Evolutionary conservation across 2,888 invertebrate species (phyloP).

Genomic region (Ophioninae sp.): DNA sequence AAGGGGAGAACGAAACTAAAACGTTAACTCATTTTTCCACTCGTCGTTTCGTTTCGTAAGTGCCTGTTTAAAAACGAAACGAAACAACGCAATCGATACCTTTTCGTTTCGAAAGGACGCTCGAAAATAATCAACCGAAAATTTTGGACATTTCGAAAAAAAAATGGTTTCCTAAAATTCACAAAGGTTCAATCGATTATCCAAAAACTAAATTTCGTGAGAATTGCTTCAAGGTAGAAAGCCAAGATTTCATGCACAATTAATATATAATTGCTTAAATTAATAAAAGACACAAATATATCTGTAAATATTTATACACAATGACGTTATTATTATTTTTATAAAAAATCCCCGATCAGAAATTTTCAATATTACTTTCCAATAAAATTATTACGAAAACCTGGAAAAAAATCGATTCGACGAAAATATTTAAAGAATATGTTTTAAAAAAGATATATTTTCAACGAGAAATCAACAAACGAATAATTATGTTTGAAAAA

Average conservation of each 20-base stretch:
- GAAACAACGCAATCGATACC: not conserved
- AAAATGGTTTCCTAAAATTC: not conserved
- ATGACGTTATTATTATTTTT: not conserved
- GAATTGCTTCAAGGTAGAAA: not conserved
- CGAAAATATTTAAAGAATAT: not conserved
- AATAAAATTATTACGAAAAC: too few relatives aligned
- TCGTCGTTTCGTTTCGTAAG: not conserved
- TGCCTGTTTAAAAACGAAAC: not conserved
- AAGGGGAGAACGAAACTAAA: not conserved
- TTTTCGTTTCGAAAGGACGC: not conserved
- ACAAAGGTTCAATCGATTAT: too few relatives aligned
- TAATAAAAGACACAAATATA: not conserved
- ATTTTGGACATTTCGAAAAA: not conserved
- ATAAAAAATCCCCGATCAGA: not conserved
- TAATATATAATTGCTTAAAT: not conserved
- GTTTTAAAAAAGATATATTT: too few relatives aligned
- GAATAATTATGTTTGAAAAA: too few relatives aligned
- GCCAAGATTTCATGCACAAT: not conserved
- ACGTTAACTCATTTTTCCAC: not conserved
- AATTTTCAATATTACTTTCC: too few relatives aligned
- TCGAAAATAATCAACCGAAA: not conserved
- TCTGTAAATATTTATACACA: not conserved
- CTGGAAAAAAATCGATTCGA: not conserved
- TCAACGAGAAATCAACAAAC: too few relatives aligned
- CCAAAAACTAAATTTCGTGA: too few relatives aligned